Evolutionary conservation across 2,888 invertebrate species (phyloP), one percentile per base, ranked within the genome.

Genomic region (Tetanocera ferruginea): DNA sequence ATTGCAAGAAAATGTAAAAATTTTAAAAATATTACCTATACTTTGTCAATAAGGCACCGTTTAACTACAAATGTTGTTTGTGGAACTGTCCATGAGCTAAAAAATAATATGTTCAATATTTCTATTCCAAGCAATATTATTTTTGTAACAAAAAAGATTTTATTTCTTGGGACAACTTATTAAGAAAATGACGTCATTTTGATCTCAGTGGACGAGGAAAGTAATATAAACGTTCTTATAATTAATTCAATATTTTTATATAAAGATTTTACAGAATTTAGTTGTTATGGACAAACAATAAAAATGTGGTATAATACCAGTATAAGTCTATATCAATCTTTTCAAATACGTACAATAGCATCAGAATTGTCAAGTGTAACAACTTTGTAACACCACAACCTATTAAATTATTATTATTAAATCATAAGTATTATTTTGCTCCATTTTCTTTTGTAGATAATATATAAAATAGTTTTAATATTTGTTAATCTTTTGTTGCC

Each of bases 11-110:
- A 62, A 57, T 43, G 55, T 23, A 73, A 77, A 77, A 72, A 64
- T 55, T 77, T 77, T 64, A 77, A 67, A 67, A 76, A 76, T 55
- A 76, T 76, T 8, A 37, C 55, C 67, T 52, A 55, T 5, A 67
- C 76, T 5, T 43, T 55, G 17, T 49, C 67, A 34, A 64, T 67
- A 52, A 76, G 55, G 25, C 76, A 76, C 31, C 28, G 57, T 28
- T 67, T 67, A 52, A 67, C 55, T 5, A 55, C 57, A 37, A 55
- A 43, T 55, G 67, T 37, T 49, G 57, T 25, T 49, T 76, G 66
- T 25, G 3, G 55, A n/a, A 37, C 31, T 28, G 25, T 76, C 43
- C 49, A 34, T 37, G 66, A 49, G 3, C 43, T 76, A 31, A 31
- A 37, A 66, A 43, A 23, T 37, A 34, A 67, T 62, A 67, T 76